A percentile compares a stretch with the other conserved stretches of the same genome.
phyloP scores from a whole-genome alignment of 1,140 invertebrate species.

The Cepaea nemoralis region DNA sequence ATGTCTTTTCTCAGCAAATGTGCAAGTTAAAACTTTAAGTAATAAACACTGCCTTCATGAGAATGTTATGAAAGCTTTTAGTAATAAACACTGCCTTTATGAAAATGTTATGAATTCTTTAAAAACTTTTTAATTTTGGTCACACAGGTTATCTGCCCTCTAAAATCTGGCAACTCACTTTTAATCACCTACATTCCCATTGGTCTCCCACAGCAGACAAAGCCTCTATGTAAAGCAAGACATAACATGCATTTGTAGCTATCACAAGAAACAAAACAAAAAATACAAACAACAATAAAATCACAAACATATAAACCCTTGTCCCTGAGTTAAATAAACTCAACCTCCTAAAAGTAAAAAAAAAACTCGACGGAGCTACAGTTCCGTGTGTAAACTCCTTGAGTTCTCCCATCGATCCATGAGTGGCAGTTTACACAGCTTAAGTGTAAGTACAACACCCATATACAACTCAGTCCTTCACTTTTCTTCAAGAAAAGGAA shows the following conservation, averaged over 20 bases:
- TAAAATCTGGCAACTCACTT: not conserved
- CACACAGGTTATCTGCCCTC: not conserved
- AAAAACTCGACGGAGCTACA: slow-evolving; percentile 6
- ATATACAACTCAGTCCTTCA: not conserved
- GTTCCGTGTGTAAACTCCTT: slow-evolving; percentile 2
- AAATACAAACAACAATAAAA: not conserved
- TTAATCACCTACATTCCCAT: not conserved
- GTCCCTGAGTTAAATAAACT: not conserved
- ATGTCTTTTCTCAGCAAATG: too few species aligned
- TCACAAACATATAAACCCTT: not conserved
- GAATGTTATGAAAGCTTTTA: too few species aligned
- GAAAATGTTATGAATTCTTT: not conserved
- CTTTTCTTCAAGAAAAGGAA: slow-evolving; percentile 8
- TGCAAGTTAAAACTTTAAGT: too few species aligned
- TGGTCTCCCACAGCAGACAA: not conserved
- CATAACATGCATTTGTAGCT: not conserved
- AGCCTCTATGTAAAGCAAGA: not conserved
- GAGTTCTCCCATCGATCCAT: not conserved
- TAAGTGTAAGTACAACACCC: slow-evolving; percentile 5
- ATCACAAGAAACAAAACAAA: not conserved
- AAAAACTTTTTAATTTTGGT: not conserved
- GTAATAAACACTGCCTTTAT: not conserved
- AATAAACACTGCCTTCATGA: too few species aligned
- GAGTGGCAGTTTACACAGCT: not conserved
- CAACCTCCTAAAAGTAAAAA: not conserved